phyloP scores from a whole-genome alignment of 2,797 vertebrate species.

The Odontamblyopus rebecca region DNA sequence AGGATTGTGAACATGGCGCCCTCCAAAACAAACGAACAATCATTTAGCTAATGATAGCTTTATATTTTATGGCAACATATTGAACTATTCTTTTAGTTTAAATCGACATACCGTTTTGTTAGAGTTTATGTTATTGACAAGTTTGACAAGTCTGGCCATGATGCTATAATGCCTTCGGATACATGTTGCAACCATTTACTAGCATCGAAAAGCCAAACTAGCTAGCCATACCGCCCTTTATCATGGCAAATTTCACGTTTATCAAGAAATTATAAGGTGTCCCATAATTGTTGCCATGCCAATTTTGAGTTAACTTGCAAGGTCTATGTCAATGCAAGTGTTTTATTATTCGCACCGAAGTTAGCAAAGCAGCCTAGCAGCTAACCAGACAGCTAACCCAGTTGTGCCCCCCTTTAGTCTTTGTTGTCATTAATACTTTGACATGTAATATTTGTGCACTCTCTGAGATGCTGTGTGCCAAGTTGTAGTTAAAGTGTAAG shows the following conservation, averaged over 20 bases:
- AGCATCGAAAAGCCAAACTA: constrained; percentile 33
- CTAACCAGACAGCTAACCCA: constrained; percentile 13
- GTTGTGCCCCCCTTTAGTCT: constrained; percentile 54
- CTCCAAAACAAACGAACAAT: constrained; percentile 58
- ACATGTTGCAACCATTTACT: constrained; percentile 41
- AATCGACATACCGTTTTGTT: accelerated
- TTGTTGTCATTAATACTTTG: constrained; percentile 44
- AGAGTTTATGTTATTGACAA: background rate
- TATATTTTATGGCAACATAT: background rate
- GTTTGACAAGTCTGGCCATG: constrained; percentile 19
- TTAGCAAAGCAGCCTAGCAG: constrained; percentile 38
- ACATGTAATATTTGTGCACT: background rate
- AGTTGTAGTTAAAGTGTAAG: accelerated
- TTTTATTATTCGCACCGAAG: constrained; percentile 18
- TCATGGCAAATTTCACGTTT: background rate
- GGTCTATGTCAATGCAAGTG: background rate
- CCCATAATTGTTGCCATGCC: accelerated
- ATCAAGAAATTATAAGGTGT: background rate
- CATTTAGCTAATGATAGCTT: background rate
- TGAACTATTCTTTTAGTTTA: accelerated
- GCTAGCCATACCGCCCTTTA: background rate
- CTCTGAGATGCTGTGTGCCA: accelerated
- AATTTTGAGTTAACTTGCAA: accelerated
- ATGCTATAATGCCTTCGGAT: constrained; percentile 10
- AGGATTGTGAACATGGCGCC: constrained; percentile 73